Base-by-base conservation (phyloP, 2,888 invertebrate genomes). In the Epinotia ramella region DNA sequence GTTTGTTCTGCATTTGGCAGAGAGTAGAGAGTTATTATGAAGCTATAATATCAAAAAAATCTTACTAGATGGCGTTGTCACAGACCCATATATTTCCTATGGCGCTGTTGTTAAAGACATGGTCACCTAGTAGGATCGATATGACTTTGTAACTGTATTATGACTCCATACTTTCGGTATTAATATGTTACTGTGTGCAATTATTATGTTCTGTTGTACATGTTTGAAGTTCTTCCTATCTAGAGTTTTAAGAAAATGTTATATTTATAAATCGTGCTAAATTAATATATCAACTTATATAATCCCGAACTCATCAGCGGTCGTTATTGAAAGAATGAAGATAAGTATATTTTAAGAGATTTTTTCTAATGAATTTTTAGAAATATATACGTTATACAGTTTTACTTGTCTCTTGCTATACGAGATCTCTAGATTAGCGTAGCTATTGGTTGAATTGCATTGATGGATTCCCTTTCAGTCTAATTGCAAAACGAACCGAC, bases 271-370 rank as follows among this genome's bases (percentile, higher is more conserved):
- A 85, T 86, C 83, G 86, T 88, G 87, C 86, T 88, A 85, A 86
- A 86, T 83, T 88, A 85, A 87, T 88, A 89, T 90, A 89, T 89
- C 85, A 81, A 86, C 82, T 84, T 88, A 82, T 83, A 84, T 83
- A 67, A 84, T 80, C 82, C 86, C 88, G 85, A 83, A 80, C 81
- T 83, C 81, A 81, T 81, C 81, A 84, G 88, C 88, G 85, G 84
- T 81, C 77, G 84, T 87, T 85, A 86, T 86, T 87, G 87, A 85
- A 87, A 88, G 86, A 89, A 89, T 90, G 89, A 90, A 93, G 90
- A 92, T 93, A n/a, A n/a, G n/a, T n/a, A 92, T 94, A 93, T 94
- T 94, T 94, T 94, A 93, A 91, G 93, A 94, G 90, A 93, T 92
- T 90, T 94, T 92, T 94, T 91, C 88, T 89, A 89, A 91, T 85